Base-by-base conservation (phyloP, 2,113 vertebrate genomes). In the Mesembrinibis cayennensis region DNA sequence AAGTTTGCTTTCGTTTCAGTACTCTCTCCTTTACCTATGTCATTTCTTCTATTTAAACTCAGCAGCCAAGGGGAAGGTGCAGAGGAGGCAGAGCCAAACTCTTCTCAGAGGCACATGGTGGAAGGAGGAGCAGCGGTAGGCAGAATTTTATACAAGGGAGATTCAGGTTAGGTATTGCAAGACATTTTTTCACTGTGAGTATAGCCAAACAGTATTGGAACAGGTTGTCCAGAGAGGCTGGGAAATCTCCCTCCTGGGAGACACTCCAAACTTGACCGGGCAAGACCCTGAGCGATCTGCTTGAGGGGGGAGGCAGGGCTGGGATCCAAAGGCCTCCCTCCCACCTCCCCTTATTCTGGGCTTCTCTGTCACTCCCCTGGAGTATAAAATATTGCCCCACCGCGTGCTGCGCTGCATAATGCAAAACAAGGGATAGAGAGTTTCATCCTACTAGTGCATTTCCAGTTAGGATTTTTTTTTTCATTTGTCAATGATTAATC, bases 191-290 rank as follows among this genome's bases (percentile, higher is more conserved):
- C 45, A 71, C 84, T 7, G 0, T 30, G 38, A 87, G 27, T 42
- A 18, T 23, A 89, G 65, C 86, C 87, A 79, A 70, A 58, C 38
- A 49, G 72, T 36, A 22, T 19, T 70, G 36, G 63, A 87, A 44
- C n/a, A 50, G 73, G 9, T 17, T 42, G 30, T 59, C 56, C n/a
- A 55, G 63, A 78, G 52, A 25, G 67, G 27, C 91, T 59, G 40
- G 32, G 30, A 42, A 30, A 47, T 45, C 67, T 53, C 70, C 26
- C 5, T 20, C 26, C 40, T 42, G n/a, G 56, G 65, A 72, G 45
- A 34, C 10, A 3, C 0, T 2, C 30, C 26, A 53, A 1, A 21
- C 59, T 13, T 27, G 30, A 10, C 16, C 0, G 3, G 72, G 79
- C 20, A 17, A 26, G 44, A 13, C 26, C 40, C 58, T 3, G 23